A percentile compares a stretch with the other conserved stretches of the same genome.
phyloP scores from a whole-genome alignment of 2,113 vertebrate species.

The Oophaga pumilio region DNA sequence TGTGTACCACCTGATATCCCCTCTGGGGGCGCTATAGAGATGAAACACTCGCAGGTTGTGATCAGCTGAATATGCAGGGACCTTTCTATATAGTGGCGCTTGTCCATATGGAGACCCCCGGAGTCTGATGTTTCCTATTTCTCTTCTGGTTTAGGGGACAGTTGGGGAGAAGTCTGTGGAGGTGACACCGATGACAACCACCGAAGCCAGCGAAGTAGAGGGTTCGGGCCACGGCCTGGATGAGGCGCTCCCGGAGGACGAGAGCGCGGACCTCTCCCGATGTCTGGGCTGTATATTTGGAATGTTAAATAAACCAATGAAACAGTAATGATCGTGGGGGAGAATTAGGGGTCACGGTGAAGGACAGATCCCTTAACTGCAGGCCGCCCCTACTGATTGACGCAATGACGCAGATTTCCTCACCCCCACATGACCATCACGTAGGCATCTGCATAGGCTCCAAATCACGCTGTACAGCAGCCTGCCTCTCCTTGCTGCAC shows the following conservation, averaged over 20 bases:
- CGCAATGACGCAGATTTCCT: too few species aligned
- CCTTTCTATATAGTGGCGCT: too few species aligned
- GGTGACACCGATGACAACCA: neutral
- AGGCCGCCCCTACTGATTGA: too few species aligned
- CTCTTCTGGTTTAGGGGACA: neutral
- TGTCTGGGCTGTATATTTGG: slow-evolving; percentile 35
- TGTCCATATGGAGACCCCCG: neutral
- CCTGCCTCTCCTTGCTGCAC: neutral
- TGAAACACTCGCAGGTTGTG: too few species aligned
- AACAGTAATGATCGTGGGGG: neutral
- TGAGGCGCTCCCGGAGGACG: neutral
- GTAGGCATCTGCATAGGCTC: too few species aligned
- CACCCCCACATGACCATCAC: too few species aligned
- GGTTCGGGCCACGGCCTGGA: too few species aligned
- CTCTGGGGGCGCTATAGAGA: too few species aligned
- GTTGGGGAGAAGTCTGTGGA: neutral
- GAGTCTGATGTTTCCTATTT: neutral
- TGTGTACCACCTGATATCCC: too few species aligned
- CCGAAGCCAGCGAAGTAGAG: neutral
- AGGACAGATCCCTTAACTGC: neutral
- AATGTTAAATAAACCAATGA: neutral
- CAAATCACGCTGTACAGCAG: neutral
- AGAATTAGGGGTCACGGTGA: neutral
- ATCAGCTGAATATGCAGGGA: too few species aligned
- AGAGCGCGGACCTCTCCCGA: neutral